Evolutionary conservation across 1,140 invertebrate species (phyloP).

Genomic region (Brachionus sp.): DNA sequence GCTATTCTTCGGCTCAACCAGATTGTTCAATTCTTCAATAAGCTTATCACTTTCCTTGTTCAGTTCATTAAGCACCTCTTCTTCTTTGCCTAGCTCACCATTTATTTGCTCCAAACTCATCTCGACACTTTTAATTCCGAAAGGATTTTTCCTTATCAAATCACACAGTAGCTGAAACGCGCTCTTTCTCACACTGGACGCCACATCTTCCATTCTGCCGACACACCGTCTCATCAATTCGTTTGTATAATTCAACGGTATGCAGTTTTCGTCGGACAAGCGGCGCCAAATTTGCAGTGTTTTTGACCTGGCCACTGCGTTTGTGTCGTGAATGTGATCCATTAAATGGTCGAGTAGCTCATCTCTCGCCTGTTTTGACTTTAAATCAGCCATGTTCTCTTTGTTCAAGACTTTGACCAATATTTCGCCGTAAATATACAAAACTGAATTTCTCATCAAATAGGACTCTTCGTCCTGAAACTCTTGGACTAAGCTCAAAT

Average conservation of each 20-base stretch:
- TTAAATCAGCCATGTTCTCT: constrained; percentile 66
- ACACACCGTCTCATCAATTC: constrained; percentile 39
- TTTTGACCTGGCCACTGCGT: constrained; percentile 75
- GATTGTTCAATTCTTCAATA: constrained; percentile 51
- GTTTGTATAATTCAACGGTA: constrained; percentile 18
- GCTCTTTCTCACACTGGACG: constrained; percentile 45
- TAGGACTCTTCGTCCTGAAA: constrained; percentile 69
- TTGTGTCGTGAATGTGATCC: constrained; percentile 76
- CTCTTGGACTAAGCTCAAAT: constrained; percentile 63
- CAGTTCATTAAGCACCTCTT: constrained; percentile 55
- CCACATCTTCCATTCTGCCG: constrained; percentile 15
- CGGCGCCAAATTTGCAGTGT: constrained; percentile 73
- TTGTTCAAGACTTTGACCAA: constrained; percentile 68
- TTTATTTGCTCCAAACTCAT: constrained; percentile 55
- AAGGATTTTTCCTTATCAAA: constrained; percentile 31
- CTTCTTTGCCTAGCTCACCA: constrained; percentile 55
- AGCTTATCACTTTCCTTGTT: constrained; percentile 65
- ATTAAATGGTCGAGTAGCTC: constrained; percentile 70
- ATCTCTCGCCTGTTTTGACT: constrained; percentile 65
- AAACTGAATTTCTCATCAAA: constrained; percentile 72
- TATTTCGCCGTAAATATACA: constrained; percentile 74
- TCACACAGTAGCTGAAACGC: constrained; percentile 41
- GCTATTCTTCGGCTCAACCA: constrained; percentile 52
- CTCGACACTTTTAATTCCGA: constrained; percentile 49
- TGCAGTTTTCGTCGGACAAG: constrained; percentile 67